phyloP scores from a whole-genome alignment of 2,888 invertebrate genomes.

The Cantharis nigra region DNA sequence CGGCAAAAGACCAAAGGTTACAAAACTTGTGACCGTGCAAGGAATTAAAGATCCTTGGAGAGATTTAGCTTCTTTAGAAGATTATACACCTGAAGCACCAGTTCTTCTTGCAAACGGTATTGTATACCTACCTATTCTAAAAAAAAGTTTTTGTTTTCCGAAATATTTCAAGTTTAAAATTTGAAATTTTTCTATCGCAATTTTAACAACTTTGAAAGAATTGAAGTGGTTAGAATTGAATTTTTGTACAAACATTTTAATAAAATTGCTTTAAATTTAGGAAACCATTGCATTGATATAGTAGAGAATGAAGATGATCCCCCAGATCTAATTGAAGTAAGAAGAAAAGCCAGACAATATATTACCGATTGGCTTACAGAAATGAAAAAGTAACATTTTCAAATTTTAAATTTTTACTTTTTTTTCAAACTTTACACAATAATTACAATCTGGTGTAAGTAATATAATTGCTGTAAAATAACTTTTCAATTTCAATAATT shows the following conservation, averaged over 20 bases:
- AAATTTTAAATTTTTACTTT: no score
- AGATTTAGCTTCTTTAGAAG: background rate
- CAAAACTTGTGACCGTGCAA: constrained; percentile 9
- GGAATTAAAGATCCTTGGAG: constrained; percentile 12
- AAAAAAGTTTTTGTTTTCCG: no score
- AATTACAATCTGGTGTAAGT: no score
- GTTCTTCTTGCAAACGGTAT: background rate
- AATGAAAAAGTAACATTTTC: background rate
- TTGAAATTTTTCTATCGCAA: no score
- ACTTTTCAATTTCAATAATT: no score
- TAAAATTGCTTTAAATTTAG: background rate
- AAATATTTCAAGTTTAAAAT: no score
- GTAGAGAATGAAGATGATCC: background rate
- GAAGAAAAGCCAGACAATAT: background rate
- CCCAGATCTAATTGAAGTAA: background rate
- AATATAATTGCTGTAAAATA: no score
- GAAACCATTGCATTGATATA: constrained; percentile 7
- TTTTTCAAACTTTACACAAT: no score
- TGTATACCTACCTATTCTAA: background rate
- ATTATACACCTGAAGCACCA: constrained; percentile 4
- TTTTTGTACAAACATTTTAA: no score
- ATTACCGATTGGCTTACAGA: constrained; percentile 9
- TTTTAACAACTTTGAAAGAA: no score
- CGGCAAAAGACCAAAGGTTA: background rate
- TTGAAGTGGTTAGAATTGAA: no score